A percentile compares a stretch with the other conserved stretches of the same genome.
Evolutionary conservation across 2,113 vertebrate species (phyloP).

Genomic region (Microcebus murinus): DNA sequence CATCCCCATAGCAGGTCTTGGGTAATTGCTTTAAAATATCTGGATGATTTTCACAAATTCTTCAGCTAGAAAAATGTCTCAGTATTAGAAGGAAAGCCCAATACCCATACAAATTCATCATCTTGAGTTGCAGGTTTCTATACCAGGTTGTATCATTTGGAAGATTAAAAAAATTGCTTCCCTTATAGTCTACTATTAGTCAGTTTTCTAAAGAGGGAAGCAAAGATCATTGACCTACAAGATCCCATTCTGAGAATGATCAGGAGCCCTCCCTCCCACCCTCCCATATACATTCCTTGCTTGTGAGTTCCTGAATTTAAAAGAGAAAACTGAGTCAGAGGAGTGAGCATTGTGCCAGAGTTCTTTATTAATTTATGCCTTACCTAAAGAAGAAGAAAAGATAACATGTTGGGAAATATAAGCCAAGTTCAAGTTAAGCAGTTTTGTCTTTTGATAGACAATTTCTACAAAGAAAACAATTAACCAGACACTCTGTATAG

Average conservation of each 20-base stretch:
- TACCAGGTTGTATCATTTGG: not conserved
- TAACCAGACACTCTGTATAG: not conserved
- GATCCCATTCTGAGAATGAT: not conserved
- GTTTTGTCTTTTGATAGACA: not conserved
- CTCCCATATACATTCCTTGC: not conserved
- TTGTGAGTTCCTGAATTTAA: not conserved
- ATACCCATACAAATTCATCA: conserved; percentile 18
- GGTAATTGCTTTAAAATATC: not conserved
- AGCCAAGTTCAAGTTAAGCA: not conserved
- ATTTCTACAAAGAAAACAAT: not conserved
- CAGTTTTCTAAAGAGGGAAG: not conserved
- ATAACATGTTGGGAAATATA: not conserved
- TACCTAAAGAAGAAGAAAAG: not conserved
- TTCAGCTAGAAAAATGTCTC: not conserved
- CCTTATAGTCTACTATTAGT: not conserved
- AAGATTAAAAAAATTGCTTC: not conserved
- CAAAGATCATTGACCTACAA: not conserved
- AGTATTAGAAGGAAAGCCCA: not conserved
- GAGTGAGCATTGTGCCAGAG: not conserved
- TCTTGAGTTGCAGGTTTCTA: not conserved
- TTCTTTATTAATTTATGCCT: not conserved
- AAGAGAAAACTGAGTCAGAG: not conserved
- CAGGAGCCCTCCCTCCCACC: too few species aligned
- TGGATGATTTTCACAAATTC: not conserved
- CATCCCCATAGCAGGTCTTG: not conserved